Percentiles rank a stretch among this genome's conserved stretches.
phyloP scores from a whole-genome alignment of 2,113 vertebrate genomes.

The human (Homo sapiens) region GRCh38 chr13:101845501-101846000 shows the following conservation, averaged over 20 bases:
- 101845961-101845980: neutral
- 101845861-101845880: rapidly evolving
- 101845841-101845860: neutral
- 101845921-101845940: neutral
- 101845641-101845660: neutral
- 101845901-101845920: neutral
- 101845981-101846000: neutral
- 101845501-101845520: neutral
- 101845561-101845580: neutral
- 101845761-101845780: neutral
- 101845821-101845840: neutral
- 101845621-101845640: neutral
- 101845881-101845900: neutral
- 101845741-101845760: neutral
- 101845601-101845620: neutral
- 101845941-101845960: neutral
- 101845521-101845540: neutral
- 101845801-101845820: neutral
- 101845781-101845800: neutral
- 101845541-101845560: neutral
- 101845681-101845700: neutral
- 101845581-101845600: neutral
- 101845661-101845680: neutral
- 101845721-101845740: neutral
- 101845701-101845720: neutral